phyloP scores from a whole-genome alignment of 1,140 invertebrate species.

The Danaus plexippus region DNA sequence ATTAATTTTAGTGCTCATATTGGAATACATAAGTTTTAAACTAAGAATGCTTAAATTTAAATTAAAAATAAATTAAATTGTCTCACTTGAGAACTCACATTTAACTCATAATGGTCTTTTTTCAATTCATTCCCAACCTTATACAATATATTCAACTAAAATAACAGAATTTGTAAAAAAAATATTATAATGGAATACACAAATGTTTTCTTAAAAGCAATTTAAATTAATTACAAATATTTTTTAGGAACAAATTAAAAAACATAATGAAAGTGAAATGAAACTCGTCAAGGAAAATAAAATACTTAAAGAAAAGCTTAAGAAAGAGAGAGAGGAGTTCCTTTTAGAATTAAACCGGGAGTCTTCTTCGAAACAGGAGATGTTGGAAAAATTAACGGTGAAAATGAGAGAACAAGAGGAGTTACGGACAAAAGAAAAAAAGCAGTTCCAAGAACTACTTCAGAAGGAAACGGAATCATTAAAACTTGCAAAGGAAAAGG shows the following conservation, averaged over 20 bases:
- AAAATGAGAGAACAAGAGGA: conserved; percentile 56
- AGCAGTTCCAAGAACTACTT: conserved; percentile 37
- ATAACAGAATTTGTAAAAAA: not conserved
- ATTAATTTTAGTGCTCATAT: too few species aligned
- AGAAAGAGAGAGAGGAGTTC: conserved; percentile 66
- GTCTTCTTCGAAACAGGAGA: conserved; percentile 64
- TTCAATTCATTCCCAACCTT: too few species aligned
- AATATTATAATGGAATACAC: not conserved
- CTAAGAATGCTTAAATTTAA: too few species aligned
- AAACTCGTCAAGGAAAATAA: conserved; percentile 57
- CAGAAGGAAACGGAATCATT: conserved; percentile 44
- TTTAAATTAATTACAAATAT: conserved; percentile 1
- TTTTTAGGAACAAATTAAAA: conserved; percentile 48
- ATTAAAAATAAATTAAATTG: too few species aligned
- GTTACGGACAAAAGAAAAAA: conserved; percentile 41
- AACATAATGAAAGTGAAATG: conserved; percentile 47
- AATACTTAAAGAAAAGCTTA: conserved; percentile 58
- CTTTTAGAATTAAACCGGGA: conserved; percentile 65
- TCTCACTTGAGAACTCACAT: too few species aligned
- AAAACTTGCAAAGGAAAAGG: conserved; percentile 48
- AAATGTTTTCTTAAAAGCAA: not conserved
- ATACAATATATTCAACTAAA: too few species aligned
- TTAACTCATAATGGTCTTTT: too few species aligned
- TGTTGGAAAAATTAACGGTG: conserved; percentile 49
- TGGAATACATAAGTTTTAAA: conserved; percentile 23